These are phyloP conservation scores for Melangyna quadrimaculata DNA, from an alignment of 2,888 invertebrate species.

Conservation along the genomic window DNA sequence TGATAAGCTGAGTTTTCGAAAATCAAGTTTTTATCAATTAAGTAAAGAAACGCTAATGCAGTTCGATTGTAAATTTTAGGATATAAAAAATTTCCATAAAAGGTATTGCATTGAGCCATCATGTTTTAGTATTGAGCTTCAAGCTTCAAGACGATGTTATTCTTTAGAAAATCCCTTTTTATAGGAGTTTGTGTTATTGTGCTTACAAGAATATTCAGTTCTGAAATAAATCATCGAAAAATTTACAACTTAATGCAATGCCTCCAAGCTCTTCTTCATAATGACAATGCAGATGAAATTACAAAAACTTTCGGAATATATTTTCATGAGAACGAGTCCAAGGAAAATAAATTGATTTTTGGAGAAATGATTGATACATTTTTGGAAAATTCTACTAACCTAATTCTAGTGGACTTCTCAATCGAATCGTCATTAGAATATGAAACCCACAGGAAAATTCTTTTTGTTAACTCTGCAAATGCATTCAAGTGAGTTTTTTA, in stretches of 20 bases:
- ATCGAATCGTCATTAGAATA: not conserved
- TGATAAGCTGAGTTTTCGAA: too few species aligned
- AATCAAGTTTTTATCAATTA: too few species aligned
- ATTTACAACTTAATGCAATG: not conserved
- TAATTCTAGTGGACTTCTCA: not conserved
- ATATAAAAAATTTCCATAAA: too few species aligned
- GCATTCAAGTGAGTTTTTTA: not conserved
- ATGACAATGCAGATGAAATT: not conserved
- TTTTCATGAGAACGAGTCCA: not conserved
- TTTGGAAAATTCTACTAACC: not conserved
- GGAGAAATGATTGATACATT: not conserved
- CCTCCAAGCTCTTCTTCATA: not conserved
- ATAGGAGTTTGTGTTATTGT: not conserved
- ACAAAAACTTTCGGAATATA: not conserved
- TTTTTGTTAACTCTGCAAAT: not conserved
- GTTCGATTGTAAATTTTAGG: too few species aligned
- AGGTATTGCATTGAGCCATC: not conserved
- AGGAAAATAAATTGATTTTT: not conserved
- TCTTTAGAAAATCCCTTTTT: not conserved
- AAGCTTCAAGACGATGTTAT: not conserved
- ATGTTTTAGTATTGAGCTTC: not conserved
- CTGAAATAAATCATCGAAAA: not conserved
- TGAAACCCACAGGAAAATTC: not conserved
- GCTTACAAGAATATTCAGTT: not conserved
- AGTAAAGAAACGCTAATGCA: too few species aligned